Percentiles rank a stretch among this genome's conserved stretches.
Evolutionary conservation across 2,888 invertebrate species (phyloP).

Genomic region (Gastracanthus pulcherrimus): DNA sequence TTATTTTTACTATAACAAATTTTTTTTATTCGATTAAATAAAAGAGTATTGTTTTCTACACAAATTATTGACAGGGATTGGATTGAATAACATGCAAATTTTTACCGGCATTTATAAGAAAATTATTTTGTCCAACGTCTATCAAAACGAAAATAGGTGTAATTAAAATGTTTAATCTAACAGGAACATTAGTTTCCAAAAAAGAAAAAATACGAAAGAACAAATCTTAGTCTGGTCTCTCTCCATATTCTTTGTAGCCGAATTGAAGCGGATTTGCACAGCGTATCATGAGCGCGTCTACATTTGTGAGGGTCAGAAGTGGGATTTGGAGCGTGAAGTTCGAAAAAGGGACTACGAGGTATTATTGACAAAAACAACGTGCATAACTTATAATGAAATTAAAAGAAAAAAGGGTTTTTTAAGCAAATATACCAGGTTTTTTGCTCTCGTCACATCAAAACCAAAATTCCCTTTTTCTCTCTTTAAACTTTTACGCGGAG

Average conservation of each 20-base stretch:
- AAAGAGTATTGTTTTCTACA: neutral
- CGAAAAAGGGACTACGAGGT: constrained; percentile 99
- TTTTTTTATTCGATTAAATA: neutral
- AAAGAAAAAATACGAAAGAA: neutral
- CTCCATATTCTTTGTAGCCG: constrained; percentile 81
- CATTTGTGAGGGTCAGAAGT: constrained; percentile 99
- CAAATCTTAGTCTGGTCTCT: constrained; percentile 51
- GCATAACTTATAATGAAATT: constrained; percentile 38
- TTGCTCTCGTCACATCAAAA: constrained; percentile 52
- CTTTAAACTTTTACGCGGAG: constrained; percentile 46
- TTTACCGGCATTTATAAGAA: neutral
- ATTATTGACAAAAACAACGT: constrained; percentile 75
- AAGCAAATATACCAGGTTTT: constrained; percentile 56
- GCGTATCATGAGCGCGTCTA: constrained; percentile 98
- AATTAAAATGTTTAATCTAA: neutral
- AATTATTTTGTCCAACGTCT: constrained; percentile 19
- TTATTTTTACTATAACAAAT: neutral
- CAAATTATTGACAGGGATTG: constrained; percentile 21
- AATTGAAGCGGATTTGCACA: constrained; percentile 95
- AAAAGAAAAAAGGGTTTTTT: constrained; percentile 54
- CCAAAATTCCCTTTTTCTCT: constrained; percentile 54
- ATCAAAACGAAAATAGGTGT: constrained; percentile 10
- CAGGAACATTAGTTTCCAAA: neutral
- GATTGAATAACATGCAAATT: neutral
- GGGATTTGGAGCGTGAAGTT: constrained; percentile 99